Conservation (phyloP, 1,140 invertebrate genomes). For the Zelostemma sp. region DNA sequence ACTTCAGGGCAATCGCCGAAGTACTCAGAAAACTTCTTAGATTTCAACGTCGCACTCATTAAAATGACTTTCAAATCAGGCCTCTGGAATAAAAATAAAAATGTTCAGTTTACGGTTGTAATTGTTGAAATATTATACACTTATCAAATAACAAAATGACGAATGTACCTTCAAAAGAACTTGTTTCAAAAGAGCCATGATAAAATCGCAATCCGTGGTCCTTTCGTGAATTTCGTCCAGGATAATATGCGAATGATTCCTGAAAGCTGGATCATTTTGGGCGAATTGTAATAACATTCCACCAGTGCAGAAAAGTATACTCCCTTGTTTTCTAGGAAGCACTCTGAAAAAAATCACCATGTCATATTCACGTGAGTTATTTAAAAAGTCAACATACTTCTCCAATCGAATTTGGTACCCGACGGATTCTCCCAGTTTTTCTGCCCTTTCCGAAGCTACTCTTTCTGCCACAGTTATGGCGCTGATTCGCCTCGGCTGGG, state of each 20-base stretch:
- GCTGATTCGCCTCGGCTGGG: slow-evolving; percentile 93
- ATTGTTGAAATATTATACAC: background rate
- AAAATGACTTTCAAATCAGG: slow-evolving; percentile 86
- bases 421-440: slow-evolving; percentile 80
- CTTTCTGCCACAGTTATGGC: slow-evolving; percentile 90
- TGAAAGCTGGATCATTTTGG: slow-evolving; percentile 79
- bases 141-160: background rate
- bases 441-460: slow-evolving; percentile 86
- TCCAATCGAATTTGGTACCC: slow-evolving; percentile 89
- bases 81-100: slow-evolving; percentile 66
- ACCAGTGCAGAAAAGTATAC: slow-evolving; percentile 89
- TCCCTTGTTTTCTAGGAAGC: slow-evolving; percentile 73
- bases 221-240: slow-evolving; percentile 90
- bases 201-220: slow-evolving; percentile 82
- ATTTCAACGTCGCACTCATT: slow-evolving; percentile 94
- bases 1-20: slow-evolving; percentile 83
- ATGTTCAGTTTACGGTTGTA: slow-evolving; percentile 1
- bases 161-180: slow-evolving; percentile 71
- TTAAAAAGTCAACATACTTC: slow-evolving; percentile 69
- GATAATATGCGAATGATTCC: slow-evolving; percentile 79
- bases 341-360: slow-evolving; percentile 63
- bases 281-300: slow-evolving; percentile 81
- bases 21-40: slow-evolving; percentile 83
- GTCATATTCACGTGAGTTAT: slow-evolving; percentile 7
- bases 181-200: slow-evolving; percentile 81